Percentiles rank a stretch among this genome's conserved stretches.
phyloP scores from a whole-genome alignment of 2,797 vertebrate genomes.

The Alosa sapidissima region DNA sequence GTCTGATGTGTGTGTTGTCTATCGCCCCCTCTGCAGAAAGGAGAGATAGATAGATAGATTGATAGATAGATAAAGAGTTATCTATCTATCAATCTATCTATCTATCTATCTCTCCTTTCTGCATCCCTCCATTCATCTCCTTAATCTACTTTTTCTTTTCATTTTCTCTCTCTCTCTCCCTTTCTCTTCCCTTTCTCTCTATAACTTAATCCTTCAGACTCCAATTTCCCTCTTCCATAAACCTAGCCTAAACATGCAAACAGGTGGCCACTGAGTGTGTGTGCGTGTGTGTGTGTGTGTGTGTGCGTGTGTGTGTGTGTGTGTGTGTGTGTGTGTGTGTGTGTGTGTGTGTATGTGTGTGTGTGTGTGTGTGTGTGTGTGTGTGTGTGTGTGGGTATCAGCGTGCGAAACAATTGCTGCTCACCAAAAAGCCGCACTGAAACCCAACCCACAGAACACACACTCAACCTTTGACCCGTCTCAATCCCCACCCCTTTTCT shows the following conservation, averaged over 20 bases:
- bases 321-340: constrained; percentile 15
- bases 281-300: constrained; percentile 28
- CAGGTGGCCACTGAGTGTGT: constrained; percentile 28
- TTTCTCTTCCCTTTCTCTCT: neutral
- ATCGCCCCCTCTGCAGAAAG: constrained; percentile 17
- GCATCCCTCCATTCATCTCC: neutral
- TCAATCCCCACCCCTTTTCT: constrained; percentile 57
- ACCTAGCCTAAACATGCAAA: constrained; percentile 25
- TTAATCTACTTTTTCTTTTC: constrained; percentile 2
- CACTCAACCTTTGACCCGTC: constrained; percentile 44
- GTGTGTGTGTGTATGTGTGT: constrained; percentile 18
- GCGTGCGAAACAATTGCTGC: neutral
- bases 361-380: constrained; percentile 28
- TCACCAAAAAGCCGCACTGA: constrained; percentile 18
- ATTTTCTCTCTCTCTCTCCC: neutral
- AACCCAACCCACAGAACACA: constrained; percentile 30
- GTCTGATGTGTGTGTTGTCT: neutral
- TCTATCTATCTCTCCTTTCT: constrained; percentile 35
- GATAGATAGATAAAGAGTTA: neutral
- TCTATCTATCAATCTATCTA: constrained; percentile 30
- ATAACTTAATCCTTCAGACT: neutral
- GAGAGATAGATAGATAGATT: no score
- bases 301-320: constrained; percentile 12
- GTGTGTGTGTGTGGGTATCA: constrained; percentile 19
- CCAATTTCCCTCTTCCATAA: constrained; percentile 17